phyloP scores from a whole-genome alignment of 64 coral and sea anemone genomes.

The Montipora sp. region DNA sequence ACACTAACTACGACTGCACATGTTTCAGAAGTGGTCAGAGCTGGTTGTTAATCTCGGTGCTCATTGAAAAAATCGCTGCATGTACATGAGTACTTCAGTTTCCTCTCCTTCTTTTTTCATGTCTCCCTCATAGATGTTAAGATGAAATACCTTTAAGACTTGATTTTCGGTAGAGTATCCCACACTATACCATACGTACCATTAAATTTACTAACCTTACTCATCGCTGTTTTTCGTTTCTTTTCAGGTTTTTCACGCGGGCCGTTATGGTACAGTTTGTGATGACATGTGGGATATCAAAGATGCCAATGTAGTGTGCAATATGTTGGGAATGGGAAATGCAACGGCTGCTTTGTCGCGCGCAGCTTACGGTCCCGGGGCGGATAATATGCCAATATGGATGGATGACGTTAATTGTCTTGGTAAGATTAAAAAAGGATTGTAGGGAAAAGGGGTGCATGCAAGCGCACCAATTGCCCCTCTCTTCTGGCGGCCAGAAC shows the following conservation, averaged over 20 bases:
- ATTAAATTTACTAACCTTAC: no score
- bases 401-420: constrained; percentile 58
- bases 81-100: no score
- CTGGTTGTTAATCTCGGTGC: background rate
- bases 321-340: constrained; percentile 68
- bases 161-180: no score
- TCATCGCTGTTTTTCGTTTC: background rate
- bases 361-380: background rate
- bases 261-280: constrained; percentile 54
- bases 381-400: constrained; percentile 3
- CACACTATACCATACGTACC: no score
- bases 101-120: no score
- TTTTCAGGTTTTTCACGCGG: constrained; percentile 15
- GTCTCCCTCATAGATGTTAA: no score
- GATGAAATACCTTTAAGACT: no score
- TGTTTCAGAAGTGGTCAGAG: background rate
- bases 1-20: background rate
- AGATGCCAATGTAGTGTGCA: constrained; percentile 50
- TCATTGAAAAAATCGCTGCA: no score
- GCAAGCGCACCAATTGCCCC: no score
- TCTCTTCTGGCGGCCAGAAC: background rate
- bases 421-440: constrained; percentile 6
- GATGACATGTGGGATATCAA: constrained; percentile 62
- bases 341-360: constrained; percentile 5
- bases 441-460: no score